Conservation (phyloP, 2,888 invertebrate species). For the Cephus sareptanus region DNA sequence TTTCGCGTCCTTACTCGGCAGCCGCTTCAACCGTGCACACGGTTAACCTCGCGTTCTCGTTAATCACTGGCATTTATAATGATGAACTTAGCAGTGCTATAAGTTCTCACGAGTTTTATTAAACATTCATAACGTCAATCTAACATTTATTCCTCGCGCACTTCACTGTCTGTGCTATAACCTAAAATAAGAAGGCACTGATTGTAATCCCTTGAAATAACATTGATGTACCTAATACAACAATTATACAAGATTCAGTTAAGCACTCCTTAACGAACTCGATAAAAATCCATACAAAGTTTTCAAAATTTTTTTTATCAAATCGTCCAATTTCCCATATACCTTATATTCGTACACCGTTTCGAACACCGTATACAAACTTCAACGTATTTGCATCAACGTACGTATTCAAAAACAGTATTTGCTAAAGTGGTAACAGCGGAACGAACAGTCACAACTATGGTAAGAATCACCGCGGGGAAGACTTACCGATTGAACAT, state of each 20-base stretch:
- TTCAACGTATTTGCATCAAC: neutral
- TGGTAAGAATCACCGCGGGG: neutral
- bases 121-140: neutral
- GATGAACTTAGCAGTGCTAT: neutral
- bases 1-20: neutral
- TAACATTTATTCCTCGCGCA: neutral
- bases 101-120: neutral
- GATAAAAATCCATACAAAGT: neutral
- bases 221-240: neutral
- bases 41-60: neutral
- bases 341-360: neutral
- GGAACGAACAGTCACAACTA: neutral
- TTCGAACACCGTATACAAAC: neutral
- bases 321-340: neutral
- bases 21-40: neutral
- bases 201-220: neutral
- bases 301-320: too few relatives aligned
- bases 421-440: neutral
- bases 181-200: neutral
- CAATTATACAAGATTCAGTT: neutral
- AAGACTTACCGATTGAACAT: conserved; percentile 66
- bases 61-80: neutral
- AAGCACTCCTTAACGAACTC: neutral
- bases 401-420: neutral
- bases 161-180: neutral